phyloP scores from a whole-genome alignment of 2,797 vertebrate species.

The Echeneis naucrates region DNA sequence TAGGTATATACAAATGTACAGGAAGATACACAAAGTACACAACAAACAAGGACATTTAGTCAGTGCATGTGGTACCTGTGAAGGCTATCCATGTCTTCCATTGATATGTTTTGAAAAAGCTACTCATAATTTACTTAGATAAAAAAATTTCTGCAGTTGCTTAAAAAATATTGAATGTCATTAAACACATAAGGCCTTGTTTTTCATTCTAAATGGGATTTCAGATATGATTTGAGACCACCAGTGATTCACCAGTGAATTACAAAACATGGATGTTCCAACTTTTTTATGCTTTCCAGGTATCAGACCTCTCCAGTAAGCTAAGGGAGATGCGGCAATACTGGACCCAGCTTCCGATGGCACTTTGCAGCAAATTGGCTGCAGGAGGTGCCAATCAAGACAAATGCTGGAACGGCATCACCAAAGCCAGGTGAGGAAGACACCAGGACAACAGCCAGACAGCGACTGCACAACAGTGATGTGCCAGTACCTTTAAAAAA shows the following conservation, averaged over 20 bases:
- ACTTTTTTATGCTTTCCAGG: conserved; percentile 84
- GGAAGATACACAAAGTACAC: no score
- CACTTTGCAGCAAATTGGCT: conserved; percentile 88
- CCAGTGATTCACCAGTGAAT: neutral
- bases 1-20: no score
- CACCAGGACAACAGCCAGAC: no score
- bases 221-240: neutral
- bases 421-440: conserved; percentile 86
- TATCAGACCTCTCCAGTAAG: conserved; percentile 91
- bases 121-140: neutral
- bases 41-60: no score
- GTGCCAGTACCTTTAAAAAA: neutral
- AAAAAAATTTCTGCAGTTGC: neutral
- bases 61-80: neutral
- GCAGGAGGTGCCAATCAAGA: conserved; percentile 82
- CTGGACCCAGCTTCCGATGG: conserved; percentile 89
- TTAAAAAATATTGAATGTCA: neutral
- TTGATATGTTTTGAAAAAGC: neutral
- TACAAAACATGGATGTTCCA: no score
- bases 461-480: neutral
- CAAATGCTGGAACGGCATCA: conserved; percentile 94
- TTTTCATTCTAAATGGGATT: neutral
- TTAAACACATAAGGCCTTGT: neutral
- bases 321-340: conserved; percentile 90
- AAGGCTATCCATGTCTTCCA: neutral